phyloP scores from a whole-genome alignment of 2,113 vertebrate genomes.

The Elaphurus davidianus region DNA sequence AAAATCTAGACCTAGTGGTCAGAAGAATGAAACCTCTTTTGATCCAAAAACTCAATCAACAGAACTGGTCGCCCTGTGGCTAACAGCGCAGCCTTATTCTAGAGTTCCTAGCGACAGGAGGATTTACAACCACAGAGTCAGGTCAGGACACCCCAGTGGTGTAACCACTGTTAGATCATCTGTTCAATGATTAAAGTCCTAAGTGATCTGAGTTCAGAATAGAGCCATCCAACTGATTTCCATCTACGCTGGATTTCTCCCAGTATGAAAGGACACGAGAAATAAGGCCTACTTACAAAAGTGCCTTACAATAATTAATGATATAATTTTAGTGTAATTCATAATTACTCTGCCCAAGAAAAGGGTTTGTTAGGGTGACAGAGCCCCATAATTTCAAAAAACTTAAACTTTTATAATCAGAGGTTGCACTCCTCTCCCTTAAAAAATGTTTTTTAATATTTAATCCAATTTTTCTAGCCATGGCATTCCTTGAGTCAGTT shows the following conservation, averaged over 20 bases:
- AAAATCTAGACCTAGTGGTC: not conserved
- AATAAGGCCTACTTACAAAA: not conserved
- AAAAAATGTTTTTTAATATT: not conserved
- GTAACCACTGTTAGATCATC: not conserved
- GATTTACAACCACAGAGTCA: not conserved
- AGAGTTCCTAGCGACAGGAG: rapidly evolving
- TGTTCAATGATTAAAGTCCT: conserved; percentile 59
- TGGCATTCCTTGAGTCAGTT: not conserved
- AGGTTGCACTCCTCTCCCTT: not conserved
- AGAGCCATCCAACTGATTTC: conserved; percentile 31
- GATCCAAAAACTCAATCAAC: not conserved
- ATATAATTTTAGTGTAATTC: not conserved
- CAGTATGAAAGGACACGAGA: not conserved
- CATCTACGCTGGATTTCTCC: not conserved
- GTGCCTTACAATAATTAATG: not conserved
- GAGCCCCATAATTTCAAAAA: not conserved
- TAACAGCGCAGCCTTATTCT: not conserved
- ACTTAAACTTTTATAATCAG: not conserved
- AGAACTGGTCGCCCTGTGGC: not conserved
- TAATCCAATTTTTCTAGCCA: not conserved
- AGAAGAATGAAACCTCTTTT: not conserved
- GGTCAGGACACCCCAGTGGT: conserved; percentile 35
- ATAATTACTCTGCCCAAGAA: not conserved
- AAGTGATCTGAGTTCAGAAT: conserved; percentile 39
- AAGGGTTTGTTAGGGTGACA: not conserved